phyloP scores from a whole-genome alignment of 2,888 invertebrate genomes.

The Cerastis rubricosa region DNA sequence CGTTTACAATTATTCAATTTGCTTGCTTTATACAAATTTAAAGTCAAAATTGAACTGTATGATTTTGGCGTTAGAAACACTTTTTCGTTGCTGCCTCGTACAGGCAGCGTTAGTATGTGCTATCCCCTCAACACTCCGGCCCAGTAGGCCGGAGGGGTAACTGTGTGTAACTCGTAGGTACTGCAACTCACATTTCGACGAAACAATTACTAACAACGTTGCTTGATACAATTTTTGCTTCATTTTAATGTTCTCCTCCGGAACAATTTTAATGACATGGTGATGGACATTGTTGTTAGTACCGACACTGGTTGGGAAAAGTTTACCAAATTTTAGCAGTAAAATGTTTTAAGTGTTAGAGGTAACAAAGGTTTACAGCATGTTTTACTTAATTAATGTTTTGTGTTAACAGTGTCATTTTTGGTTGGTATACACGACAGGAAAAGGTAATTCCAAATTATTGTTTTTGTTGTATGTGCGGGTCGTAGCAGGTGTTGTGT shows the following conservation, averaged over 20 bases:
- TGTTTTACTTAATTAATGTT: constrained; percentile 35
- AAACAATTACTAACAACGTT: constrained; percentile 12
- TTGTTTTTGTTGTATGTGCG: not conserved
- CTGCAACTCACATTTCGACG: not conserved
- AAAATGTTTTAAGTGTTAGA: constrained; percentile 33
- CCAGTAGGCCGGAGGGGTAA: too few relatives aligned
- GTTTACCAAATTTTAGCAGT: constrained; percentile 20
- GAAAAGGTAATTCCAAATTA: not conserved
- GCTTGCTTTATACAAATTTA: too few relatives aligned
- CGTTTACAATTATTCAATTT: too few relatives aligned
- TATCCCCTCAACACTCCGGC: too few relatives aligned
- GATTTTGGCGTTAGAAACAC: too few relatives aligned
- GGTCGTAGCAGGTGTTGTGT: not conserved
- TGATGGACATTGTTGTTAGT: constrained; percentile 28
- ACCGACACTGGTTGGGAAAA: constrained; percentile 2
- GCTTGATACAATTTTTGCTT: not conserved
- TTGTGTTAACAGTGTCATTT: constrained; percentile 2
- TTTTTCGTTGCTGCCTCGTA: too few relatives aligned
- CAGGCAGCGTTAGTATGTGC: too few relatives aligned
- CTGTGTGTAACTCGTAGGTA: too few relatives aligned
- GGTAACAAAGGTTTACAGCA: constrained; percentile 1
- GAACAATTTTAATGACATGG: constrained; percentile 17
- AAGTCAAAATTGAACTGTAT: too few relatives aligned
- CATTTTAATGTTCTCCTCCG: constrained; percentile 11
- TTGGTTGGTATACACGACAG: not conserved